Evolutionary conservation across 2,113 vertebrate genomes (phyloP), one percentile per base, ranked within the genome.

Genomic region (Hiodon tergisus): DNA sequence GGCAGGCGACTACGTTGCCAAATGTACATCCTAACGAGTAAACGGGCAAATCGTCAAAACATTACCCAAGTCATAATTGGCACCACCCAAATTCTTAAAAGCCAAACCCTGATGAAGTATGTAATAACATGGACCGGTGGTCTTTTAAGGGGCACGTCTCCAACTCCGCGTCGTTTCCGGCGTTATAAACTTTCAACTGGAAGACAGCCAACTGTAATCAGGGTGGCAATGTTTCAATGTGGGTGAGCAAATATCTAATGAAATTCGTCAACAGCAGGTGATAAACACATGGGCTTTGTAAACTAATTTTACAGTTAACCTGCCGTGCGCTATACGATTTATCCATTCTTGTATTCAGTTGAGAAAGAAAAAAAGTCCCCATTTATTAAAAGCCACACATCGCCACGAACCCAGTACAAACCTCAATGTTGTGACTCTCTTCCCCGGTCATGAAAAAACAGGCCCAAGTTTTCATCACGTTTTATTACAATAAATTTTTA

Each of bases 401-500:
- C 9, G 16, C 7, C 69, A 57, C 2, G 3, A 8, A n/a, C 67
- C 14, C 7, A 83, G 89, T 96, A 96, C 94, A 94, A 98, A 98
- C 95, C 95, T 97, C 92, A 88, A 87, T 55, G 84, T 84, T 89
- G 57, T 83, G 5, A 66, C 9, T 88, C 9, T 88, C 91, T 81
- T 91, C 91, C 88, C 89, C 88, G 89, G 87, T 91, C 88, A 93
- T 78, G 90, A 95, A 95, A 92, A 90, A 96, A 91, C 93, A 95
- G 90, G 90, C 82, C 83, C 88, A 83, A 87, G 88, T 89, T 92
- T 95, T 94, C 93, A 87, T 92, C 86, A 92, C 85, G 85, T 94
- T 97, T 97, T 91, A 96, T 97, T 92, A 95, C 92, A 94, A 92
- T 91, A 92, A 93, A 92, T 83, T 80, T 85, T 90, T 83, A 90